phyloP scores from a whole-genome alignment of 2,113 vertebrate genomes.

The Donacobius atricapilla region DNA sequence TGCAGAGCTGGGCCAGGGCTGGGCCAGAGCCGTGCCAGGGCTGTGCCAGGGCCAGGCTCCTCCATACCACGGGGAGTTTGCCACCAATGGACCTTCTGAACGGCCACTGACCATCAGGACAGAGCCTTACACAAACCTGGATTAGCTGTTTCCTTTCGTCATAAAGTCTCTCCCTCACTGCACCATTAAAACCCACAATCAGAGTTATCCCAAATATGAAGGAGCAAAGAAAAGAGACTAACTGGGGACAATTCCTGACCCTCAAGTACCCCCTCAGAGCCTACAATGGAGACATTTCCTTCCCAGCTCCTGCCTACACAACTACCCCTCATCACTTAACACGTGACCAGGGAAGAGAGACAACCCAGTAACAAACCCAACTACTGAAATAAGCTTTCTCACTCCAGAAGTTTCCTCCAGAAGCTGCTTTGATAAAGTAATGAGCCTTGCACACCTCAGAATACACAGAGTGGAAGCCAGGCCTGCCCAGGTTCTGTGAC shows the following conservation, averaged over 20 bases:
- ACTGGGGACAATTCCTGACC: background rate
- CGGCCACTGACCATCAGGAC: background rate
- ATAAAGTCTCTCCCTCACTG: background rate
- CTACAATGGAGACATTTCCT: fast-evolving
- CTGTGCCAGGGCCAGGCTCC: background rate
- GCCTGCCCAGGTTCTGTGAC: background rate
- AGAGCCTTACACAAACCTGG: background rate
- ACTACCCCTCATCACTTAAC: fast-evolving
- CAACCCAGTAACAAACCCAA: background rate
- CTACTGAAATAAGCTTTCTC: background rate
- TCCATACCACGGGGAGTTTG: fast-evolving
- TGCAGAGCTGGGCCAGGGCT: background rate
- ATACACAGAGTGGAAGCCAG: background rate
- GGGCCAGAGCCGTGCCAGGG: background rate
- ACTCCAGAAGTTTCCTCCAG: background rate
- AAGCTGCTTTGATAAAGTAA: background rate
- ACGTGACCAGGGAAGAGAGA: fast-evolving
- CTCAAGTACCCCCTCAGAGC: background rate
- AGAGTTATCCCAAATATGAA: background rate
- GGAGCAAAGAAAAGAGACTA: background rate
- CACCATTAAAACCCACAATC: fast-evolving
- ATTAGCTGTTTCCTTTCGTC: fast-evolving
- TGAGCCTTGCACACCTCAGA: fast-evolving
- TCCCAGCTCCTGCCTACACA: background rate
- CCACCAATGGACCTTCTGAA: fast-evolving